Base-by-base conservation (phyloP, 2,888 invertebrate species). In the Mayetiola destructor region DNA sequence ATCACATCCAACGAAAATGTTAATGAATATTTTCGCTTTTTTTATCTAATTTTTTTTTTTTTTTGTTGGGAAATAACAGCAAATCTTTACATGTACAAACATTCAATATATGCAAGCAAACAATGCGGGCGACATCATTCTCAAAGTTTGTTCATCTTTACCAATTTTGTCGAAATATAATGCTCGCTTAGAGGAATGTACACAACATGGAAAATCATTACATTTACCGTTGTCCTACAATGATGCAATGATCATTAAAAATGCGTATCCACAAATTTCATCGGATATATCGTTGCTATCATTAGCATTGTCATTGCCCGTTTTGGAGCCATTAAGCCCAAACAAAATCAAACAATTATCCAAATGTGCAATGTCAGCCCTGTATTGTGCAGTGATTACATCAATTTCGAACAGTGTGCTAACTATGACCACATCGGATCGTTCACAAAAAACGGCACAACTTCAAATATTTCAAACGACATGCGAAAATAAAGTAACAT, bases 291-390 rank as follows among this genome's bases (percentile, higher is more conserved):
- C 91, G 48, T 88, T 90, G 59, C 55, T 72, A 32, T 84, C 85
- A 67, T 80, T 85, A 61, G 89, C 89, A 8, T 77, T 93, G 62
- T 85, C 88, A 18, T 73, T 95, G 64, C 93, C 93, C 0, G 81
- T 92, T 59, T 72, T 93, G 57, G 93, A 94, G 69, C 93, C 94
- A 0, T 76, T 94, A 63, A 88, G 88, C 10, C 80, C 86, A 3
- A 81, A 81, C n/a, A 85, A 91, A 64, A 79, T 94, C 54, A 80
- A 84, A 59, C 87, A 88, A 66, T 75, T 94, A 40, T 86, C 88
- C 53, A 81, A 84, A 59, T 77, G 94, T 60, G 86, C 88, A 57
- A 85, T 88, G 73, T 85, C 90, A 6, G 88, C 88, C 63, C 72
- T 94, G 4, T 85, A 92, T 63, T 85, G 84, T 64, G 86, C 86